Conservation (phyloP, 2,797 vertebrate species). For the Loris lydekkerianus region DNA sequence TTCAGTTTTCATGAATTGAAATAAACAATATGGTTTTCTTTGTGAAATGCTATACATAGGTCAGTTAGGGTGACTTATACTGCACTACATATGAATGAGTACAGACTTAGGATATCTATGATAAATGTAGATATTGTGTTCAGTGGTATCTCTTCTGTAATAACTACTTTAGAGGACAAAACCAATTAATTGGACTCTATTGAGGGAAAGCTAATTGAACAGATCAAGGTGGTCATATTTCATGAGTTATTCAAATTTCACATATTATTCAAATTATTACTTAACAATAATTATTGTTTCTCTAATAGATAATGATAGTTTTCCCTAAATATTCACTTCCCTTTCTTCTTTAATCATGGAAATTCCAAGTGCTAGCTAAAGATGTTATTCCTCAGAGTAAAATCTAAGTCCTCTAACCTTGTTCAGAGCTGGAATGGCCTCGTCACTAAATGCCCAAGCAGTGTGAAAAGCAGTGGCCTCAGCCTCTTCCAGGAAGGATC, state of each 20-base stretch:
- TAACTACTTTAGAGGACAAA: not conserved
- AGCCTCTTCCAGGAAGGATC: not conserved
- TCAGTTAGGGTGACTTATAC: not conserved
- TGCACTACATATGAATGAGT: not conserved
- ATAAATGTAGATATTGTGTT: not conserved
- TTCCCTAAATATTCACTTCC: not conserved
- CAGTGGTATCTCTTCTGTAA: not conserved
- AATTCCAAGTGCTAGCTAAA: constrained; percentile 25
- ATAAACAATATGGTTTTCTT: not conserved
- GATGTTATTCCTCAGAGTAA: constrained; percentile 32
- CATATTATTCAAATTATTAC: constrained; percentile 58
- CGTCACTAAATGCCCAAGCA: constrained; percentile 10
- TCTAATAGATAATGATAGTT: not conserved
- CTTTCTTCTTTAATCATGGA: constrained; percentile 47
- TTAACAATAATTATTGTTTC: constrained; percentile 61
- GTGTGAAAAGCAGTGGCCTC: not conserved
- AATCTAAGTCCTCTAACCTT: constrained; percentile 26
- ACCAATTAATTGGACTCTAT: not conserved
- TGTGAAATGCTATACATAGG: not conserved
- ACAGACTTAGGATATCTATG: not conserved
- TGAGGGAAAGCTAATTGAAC: not conserved
- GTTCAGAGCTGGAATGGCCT: not conserved
- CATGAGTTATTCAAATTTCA: not conserved
- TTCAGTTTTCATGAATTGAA: not conserved
- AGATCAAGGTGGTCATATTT: constrained; percentile 19